These are phyloP conservation scores for Benitochromis conjunctus DNA, from an alignment of 2,113 vertebrate genomes.

Conservation along the genomic window DNA sequence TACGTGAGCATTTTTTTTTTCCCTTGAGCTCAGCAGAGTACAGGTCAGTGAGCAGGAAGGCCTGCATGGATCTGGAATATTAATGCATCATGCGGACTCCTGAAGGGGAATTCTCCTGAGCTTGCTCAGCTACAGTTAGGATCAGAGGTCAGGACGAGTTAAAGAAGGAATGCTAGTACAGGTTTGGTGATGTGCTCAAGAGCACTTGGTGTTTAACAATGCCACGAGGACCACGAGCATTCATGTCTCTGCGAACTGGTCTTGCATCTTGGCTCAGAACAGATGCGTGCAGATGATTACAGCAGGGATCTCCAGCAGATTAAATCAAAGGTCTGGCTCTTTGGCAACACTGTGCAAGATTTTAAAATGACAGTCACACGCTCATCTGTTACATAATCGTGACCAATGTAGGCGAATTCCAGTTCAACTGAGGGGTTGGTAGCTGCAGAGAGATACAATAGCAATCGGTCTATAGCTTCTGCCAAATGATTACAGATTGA, in stretches of 20 bases:
- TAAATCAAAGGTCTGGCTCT: background rate
- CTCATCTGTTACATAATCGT: background rate
- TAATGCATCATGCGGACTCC: background rate
- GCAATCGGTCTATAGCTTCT: background rate
- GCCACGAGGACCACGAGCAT: background rate
- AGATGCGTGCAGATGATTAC: slow-evolving; percentile 1
- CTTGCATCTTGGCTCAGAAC: background rate
- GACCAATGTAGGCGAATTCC: background rate
- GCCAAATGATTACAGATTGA: background rate
- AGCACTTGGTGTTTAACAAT: background rate
- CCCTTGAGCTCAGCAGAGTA: background rate
- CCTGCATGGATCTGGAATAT: background rate
- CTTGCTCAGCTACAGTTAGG: background rate
- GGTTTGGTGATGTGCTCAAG: background rate
- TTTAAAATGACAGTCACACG: background rate
- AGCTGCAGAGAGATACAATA: background rate
- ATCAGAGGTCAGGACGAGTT: background rate
- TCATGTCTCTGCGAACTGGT: background rate
- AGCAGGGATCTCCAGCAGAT: background rate
- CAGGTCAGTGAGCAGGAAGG: background rate
- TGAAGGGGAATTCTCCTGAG: background rate
- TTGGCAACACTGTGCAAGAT: background rate
- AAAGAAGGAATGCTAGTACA: background rate
- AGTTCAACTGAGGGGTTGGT: background rate
- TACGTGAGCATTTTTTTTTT: background rate